Evolutionary conservation across 2,113 vertebrate species (phyloP), one percentile per base, ranked within the genome.

Genomic region (Sphaerodactylus townsendi): DNA sequence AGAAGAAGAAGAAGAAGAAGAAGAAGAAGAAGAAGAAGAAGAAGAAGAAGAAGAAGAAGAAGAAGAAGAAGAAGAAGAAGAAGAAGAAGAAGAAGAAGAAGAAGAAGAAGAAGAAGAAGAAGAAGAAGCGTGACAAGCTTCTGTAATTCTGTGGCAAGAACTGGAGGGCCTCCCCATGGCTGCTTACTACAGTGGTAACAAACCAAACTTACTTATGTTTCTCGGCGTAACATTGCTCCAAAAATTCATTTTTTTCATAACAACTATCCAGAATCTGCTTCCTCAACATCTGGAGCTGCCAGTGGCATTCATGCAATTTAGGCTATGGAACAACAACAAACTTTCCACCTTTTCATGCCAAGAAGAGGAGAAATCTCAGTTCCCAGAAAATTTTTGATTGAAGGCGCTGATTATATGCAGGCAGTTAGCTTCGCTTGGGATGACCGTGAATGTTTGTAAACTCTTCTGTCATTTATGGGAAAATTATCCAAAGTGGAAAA

Each of bases 321-420:
- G 44, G 65, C 62, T 77, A 37, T 9, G 69, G 65, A 77, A 19
- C 50, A 77, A 17, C 65, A 64, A n/a, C 41, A 86, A 82, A 86
- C 79, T 86, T 86, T 86, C 73, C 80, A 77, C 74, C 65, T 77
- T 50, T 72, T 77, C 25, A 81, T 82, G 79, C 79, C 73, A 86
- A 81, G 53, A 82, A 17, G 79, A 77, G n/a, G 75, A 77, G 48
- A 77, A 71, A 64, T 86, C 66, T 39, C 35, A 56, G 39, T 82
- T 77, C 73, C 73, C 79, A 50, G 75, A 72, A 71, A 78, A 85
- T 72, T 64, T 72, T 69, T 68, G 33, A 86, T 65, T 72, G 80
- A 82, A 65, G 85, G 71, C 46, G n/a, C 56, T 86, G 85, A 86
- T 82, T 78, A 78, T 72, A 50, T 72, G 33, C 74, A 77, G 69